phyloP scores from a whole-genome alignment of 2,113 vertebrate genomes.

The Crypturellus undulatus region DNA sequence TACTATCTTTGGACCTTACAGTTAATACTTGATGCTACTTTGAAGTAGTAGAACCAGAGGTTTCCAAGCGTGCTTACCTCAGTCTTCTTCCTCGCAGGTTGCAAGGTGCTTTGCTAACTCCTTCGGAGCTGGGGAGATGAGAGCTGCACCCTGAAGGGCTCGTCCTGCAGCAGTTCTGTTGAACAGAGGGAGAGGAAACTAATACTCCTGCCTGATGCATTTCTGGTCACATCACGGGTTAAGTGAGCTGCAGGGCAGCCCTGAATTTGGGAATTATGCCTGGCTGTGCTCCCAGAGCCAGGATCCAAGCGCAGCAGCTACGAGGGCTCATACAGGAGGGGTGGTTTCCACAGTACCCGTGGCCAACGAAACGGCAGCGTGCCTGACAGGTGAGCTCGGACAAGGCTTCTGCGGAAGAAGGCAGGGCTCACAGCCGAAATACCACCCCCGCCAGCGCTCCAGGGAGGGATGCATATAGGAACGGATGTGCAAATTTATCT shows the following conservation, averaged over 20 bases:
- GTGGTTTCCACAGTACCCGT: conserved; percentile 75
- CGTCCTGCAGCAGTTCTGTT: neutral
- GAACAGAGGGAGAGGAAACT: neutral
- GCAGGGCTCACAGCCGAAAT: neutral
- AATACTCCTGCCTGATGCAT: fast-evolving
- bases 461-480: neutral
- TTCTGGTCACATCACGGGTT: conserved; percentile 27
- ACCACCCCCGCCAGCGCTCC: neutral
- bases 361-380: conserved; percentile 56
- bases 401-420: conserved; percentile 2
- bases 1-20: neutral
- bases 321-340: conserved; percentile 4
- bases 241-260: conserved; percentile 13
- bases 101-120: neutral
- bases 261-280: conserved; percentile 23
- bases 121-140: neutral
- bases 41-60: neutral
- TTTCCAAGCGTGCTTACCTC: neutral
- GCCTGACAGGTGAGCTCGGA: conserved; percentile 23
- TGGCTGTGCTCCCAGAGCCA: conserved; percentile 56
- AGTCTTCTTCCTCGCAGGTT: neutral
- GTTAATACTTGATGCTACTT: neutral
- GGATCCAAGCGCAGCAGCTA: conserved; percentile 28
- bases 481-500: fast-evolving
- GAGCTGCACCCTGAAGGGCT: neutral